Base-by-base conservation (phyloP, 2,888 invertebrate species). In the Eupithecia abbreviata region DNA sequence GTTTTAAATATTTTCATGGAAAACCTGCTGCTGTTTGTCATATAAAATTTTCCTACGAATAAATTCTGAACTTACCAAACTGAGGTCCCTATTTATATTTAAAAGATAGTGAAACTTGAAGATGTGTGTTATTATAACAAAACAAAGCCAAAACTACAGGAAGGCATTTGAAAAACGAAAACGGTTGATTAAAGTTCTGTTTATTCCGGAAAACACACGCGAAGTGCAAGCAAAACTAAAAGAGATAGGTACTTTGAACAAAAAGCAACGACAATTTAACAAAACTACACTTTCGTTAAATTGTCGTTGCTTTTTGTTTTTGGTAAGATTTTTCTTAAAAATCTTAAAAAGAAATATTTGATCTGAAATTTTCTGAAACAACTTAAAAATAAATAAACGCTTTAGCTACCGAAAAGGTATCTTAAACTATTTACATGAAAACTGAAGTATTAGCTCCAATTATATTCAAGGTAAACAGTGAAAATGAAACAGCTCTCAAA, bases 381-480 rank as follows among this genome's bases (percentile, higher is more conserved):
- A 58, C 58, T 58, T 58, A 7, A n/a, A 51, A 58, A 58, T 58
- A n/a, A 18, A 9, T 18, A 9, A 58, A 18, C 3, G 55, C n/a
- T 12, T 3, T n/a, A n/a, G 55, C n/a, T 55, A n/a, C 58, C 18
- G 18, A 58, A 58, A 18, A 18, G 9, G 10, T 18, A 58, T 12
- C 43, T 65, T 15, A 41, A 49, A 72, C n/a, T 3, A 65, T 66
- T 75, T 58, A 66, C 42, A 65, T 55, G 68, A 43, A 65, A 30
- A 72, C 47, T 47, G 47, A 62, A 49, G 30, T 62, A 68, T 76
- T 49, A 58, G 68, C 76, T 80, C 58, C 79, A 80, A 81, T 71
- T 74, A 77, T 73, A 74, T 80, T 45, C 79, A 81, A 81, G 79
- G 80, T 77, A 51, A 58, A 67, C 67, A 68, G 73, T 68, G 13